A percentile compares a stretch with the other conserved stretches of the same genome.
These are phyloP conservation scores for Carduelis carduelis DNA, from an alignment of 2,797 vertebrate genomes.

Conservation along the genomic window DNA sequence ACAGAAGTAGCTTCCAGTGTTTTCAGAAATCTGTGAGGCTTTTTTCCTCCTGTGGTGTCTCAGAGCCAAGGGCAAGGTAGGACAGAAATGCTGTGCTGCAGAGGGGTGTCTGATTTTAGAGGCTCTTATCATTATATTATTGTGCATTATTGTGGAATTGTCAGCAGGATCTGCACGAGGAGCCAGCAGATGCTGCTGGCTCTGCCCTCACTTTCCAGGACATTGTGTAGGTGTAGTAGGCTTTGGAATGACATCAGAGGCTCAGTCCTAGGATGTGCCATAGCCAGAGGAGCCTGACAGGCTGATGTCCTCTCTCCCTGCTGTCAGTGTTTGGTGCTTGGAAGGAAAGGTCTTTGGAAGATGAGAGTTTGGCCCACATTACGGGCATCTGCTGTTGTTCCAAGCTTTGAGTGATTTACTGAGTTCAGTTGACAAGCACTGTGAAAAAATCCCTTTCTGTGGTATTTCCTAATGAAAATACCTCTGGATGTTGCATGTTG, in stretches of 20 bases:
- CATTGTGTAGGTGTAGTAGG: not conserved
- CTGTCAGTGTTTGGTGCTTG: not conserved
- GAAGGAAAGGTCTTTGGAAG: not conserved
- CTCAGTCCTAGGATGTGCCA: not conserved
- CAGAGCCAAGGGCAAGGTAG: not conserved
- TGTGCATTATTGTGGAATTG: not conserved
- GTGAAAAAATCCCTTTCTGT: not conserved
- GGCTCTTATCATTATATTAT: not conserved
- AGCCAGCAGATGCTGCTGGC: not conserved
- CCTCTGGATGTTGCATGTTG: not conserved
- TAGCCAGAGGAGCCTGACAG: not conserved
- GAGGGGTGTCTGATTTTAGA: not conserved
- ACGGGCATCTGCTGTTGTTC: not conserved
- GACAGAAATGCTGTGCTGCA: not conserved
- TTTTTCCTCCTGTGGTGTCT: not conserved
- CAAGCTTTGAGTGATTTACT: not conserved
- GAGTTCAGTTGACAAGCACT: not conserved
- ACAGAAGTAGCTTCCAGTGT: not conserved
- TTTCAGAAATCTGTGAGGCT: not conserved
- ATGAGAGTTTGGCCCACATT: not conserved
- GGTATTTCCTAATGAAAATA: not conserved
- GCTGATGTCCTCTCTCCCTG: not conserved
- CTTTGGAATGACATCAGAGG: not conserved
- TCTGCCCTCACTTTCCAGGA: not conserved
- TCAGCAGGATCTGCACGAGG: not conserved